Evolutionary conservation across 2,113 vertebrate genomes (phyloP).

Genomic region (Empidonax traillii): DNA sequence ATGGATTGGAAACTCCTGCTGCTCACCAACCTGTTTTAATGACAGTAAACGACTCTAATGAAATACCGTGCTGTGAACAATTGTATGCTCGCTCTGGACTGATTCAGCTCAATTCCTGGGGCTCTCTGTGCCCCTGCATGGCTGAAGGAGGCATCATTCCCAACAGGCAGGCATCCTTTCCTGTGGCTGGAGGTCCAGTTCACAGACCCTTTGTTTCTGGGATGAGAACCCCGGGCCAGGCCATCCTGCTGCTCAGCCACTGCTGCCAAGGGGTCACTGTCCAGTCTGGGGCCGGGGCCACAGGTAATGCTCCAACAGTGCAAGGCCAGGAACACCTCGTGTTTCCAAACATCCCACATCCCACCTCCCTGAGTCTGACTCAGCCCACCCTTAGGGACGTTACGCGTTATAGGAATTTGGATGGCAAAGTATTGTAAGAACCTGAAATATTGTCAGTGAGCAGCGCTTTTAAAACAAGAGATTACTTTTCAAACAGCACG

Average conservation of each 20-base stretch:
- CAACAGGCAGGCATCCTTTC: not conserved
- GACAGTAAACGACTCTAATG: not conserved
- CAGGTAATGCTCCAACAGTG: accelerated
- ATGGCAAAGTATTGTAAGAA: not conserved
- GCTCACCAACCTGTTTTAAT: not conserved
- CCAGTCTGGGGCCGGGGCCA: not conserved
- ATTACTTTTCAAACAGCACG: not conserved
- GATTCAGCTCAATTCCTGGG: not conserved
- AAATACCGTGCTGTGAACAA: not conserved
- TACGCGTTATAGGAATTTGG: not conserved
- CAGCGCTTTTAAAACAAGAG: not conserved
- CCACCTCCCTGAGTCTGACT: not conserved
- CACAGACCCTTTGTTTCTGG: not conserved
- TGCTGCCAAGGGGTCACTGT: accelerated
- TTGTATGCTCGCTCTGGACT: not conserved
- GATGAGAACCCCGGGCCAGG: accelerated
- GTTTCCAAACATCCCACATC: not conserved
- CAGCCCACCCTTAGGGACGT: not conserved
- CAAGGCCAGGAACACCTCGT: not conserved
- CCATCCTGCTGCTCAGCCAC: not conserved
- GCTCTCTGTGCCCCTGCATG: no score
- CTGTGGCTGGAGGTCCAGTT: not conserved
- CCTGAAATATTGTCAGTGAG: not conserved
- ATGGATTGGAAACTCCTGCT: not conserved
- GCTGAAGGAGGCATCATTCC: accelerated